phyloP scores from a whole-genome alignment of 1,140 invertebrate species.

The Zeugodacus cucurbitae region DNA sequence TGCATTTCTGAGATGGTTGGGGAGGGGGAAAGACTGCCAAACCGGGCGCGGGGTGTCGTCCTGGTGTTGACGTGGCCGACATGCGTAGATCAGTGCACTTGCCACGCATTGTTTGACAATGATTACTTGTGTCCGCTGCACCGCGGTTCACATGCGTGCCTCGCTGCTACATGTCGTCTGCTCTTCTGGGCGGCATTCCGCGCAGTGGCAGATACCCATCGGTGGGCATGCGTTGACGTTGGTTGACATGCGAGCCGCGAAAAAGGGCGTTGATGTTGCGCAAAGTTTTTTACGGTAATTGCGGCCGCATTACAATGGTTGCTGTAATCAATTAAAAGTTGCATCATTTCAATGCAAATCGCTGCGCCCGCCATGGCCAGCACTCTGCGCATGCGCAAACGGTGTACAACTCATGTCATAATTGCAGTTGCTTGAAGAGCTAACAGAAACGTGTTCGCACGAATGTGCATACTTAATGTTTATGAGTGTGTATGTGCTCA shows the following conservation, averaged over 20 bases:
- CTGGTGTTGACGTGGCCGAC: neutral
- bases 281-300: neutral
- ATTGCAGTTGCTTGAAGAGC: neutral
- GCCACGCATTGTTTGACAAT: slow-evolving; percentile 13
- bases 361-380: neutral
- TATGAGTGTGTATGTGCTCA: neutral
- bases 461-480: neutral
- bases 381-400: slow-evolving; percentile 10
- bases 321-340: slow-evolving; percentile 45
- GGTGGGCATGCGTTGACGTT: slow-evolving; percentile 1
- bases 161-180: neutral
- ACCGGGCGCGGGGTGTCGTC: neutral
- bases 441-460: neutral
- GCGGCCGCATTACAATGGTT: slow-evolving; percentile 25
- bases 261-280: neutral
- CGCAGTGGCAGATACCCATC: neutral
- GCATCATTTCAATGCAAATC: slow-evolving; percentile 44
- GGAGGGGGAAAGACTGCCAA: neutral
- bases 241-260: slow-evolving; percentile 5
- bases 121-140: neutral
- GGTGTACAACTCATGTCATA: neutral
- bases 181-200: neutral
- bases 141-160: slow-evolving; percentile 15
- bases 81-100: slow-evolving; percentile 7
- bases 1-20: neutral